Conservation (phyloP, 2,113 vertebrate genomes). For the Tetrao urogallus region DNA sequence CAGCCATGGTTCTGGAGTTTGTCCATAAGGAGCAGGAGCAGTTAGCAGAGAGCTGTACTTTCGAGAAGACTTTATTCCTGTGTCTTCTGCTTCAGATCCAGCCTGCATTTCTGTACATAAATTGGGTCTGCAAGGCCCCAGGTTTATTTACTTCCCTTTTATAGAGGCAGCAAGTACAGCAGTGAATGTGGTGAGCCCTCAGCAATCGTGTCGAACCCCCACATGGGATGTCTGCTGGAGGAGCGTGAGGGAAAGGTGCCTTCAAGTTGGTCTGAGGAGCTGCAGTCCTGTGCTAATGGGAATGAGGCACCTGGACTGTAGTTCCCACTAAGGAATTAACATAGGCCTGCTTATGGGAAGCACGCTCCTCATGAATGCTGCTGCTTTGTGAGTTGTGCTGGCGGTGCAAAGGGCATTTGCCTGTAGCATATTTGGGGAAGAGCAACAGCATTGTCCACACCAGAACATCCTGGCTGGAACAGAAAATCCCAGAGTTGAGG, state of each 20-base stretch:
- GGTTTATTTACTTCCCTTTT: too few relatives aligned
- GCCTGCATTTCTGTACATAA: not conserved
- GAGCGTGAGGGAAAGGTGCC: slow-evolving; percentile 78
- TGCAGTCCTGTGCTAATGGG: not conserved
- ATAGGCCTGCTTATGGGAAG: not conserved
- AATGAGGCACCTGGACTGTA: accelerated
- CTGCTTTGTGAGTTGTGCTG: accelerated
- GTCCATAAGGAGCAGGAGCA: too few relatives aligned
- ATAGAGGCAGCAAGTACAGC: not conserved
- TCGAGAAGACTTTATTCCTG: not conserved
- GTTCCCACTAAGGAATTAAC: not conserved
- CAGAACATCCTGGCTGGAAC: not conserved
- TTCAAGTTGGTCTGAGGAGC: slow-evolving; percentile 77
- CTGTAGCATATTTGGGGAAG: not conserved
- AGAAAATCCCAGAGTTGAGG: not conserved
- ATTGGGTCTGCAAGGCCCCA: not conserved
- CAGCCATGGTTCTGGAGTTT: not conserved
- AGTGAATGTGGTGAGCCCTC: slow-evolving; percentile 79
- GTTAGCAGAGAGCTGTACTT: not conserved
- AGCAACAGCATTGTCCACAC: accelerated
- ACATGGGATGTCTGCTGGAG: slow-evolving; percentile 86
- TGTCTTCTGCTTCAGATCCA: not conserved
- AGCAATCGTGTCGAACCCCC: slow-evolving; percentile 83
- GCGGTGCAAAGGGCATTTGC: accelerated
- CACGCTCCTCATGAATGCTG: accelerated